A percentile compares a stretch with the other conserved stretches of the same genome.
phyloP scores from a whole-genome alignment of 2,797 vertebrate species.

The Chromis chromis region DNA sequence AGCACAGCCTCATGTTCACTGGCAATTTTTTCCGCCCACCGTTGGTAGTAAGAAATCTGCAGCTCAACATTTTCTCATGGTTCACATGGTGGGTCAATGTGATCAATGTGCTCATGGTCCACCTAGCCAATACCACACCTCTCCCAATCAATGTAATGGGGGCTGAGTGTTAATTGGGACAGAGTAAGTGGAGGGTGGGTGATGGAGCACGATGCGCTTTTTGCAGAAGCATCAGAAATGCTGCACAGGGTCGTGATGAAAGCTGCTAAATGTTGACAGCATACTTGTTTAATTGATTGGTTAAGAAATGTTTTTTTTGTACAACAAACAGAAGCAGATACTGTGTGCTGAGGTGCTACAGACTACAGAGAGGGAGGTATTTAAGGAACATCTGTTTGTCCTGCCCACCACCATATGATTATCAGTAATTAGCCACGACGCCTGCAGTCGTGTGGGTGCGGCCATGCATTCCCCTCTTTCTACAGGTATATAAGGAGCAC shows the following conservation, averaged over 20 bases:
- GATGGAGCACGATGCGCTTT: slow-evolving; percentile 58
- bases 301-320: slow-evolving; percentile 50
- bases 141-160: slow-evolving; percentile 82
- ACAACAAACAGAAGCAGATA: slow-evolving; percentile 14
- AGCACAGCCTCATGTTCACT: slow-evolving; percentile 37
- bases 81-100: slow-evolving; percentile 78
- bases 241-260: slow-evolving; percentile 46
- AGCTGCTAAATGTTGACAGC: slow-evolving; percentile 52
- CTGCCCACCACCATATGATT: slow-evolving; percentile 79
- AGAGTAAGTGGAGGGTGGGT: slow-evolving; percentile 54
- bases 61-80: slow-evolving; percentile 81
- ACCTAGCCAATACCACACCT: slow-evolving; percentile 78
- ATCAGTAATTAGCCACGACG: slow-evolving; percentile 74
- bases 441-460: slow-evolving; percentile 70
- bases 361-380: slow-evolving; percentile 12
- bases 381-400: slow-evolving; percentile 82
- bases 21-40: slow-evolving; percentile 40
- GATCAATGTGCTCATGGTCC: slow-evolving; percentile 81
- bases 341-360: slow-evolving; percentile 10
- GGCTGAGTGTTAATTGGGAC: slow-evolving; percentile 82
- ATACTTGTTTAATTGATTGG: slow-evolving; percentile 50
- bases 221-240: slow-evolving; percentile 76
- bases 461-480: slow-evolving; percentile 66
- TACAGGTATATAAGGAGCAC: slow-evolving; percentile 70
- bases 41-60: slow-evolving; percentile 65